These are phyloP conservation scores for Orgyia antiqua DNA, from an alignment of 2,888 invertebrate species.

Conservation along the genomic window DNA sequence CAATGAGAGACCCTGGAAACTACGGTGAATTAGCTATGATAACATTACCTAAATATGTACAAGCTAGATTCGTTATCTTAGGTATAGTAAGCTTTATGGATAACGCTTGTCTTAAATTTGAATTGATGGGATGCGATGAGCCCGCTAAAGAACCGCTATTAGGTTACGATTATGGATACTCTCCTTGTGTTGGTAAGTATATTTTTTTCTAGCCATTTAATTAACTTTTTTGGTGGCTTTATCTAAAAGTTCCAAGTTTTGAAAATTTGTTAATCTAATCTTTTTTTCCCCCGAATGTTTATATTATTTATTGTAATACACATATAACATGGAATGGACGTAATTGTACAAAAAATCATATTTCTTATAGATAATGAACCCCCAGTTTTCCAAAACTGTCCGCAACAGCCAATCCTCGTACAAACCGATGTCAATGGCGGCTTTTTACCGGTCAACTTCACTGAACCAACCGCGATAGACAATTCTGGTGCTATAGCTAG, in stretches of 20 bases:
- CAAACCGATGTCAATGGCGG: constrained; percentile 93
- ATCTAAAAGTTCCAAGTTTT: too few relatives aligned
- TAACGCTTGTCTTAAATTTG: constrained; percentile 96
- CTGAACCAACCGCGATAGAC: constrained; percentile 95
- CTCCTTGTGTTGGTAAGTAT: constrained; percentile 90
- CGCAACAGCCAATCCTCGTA: constrained; percentile 93
- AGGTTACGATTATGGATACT: constrained; percentile 95
- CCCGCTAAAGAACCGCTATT: constrained; percentile 88
- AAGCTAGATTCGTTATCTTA: constrained; percentile 94
- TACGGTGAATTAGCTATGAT: constrained; percentile 98
- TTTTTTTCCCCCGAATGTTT: too few relatives aligned
- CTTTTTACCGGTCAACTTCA: constrained; percentile 93
- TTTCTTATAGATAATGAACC: constrained; percentile 90
- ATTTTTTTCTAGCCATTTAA: too few relatives aligned
- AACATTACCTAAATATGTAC: constrained; percentile 94
- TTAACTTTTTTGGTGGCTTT: too few relatives aligned
- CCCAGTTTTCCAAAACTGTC: constrained; percentile 97
- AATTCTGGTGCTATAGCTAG: constrained; percentile 97
- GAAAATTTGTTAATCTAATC: too few relatives aligned
- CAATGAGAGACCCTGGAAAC: constrained; percentile 96
- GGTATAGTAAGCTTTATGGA: constrained; percentile 98
- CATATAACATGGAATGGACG: too few relatives aligned
- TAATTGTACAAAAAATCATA: too few relatives aligned
- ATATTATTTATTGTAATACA: too few relatives aligned
- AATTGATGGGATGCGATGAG: constrained; percentile 96